Evolutionary conservation across 2,888 invertebrate genomes (phyloP).

Genomic region (Lasioglossum calceatum): DNA sequence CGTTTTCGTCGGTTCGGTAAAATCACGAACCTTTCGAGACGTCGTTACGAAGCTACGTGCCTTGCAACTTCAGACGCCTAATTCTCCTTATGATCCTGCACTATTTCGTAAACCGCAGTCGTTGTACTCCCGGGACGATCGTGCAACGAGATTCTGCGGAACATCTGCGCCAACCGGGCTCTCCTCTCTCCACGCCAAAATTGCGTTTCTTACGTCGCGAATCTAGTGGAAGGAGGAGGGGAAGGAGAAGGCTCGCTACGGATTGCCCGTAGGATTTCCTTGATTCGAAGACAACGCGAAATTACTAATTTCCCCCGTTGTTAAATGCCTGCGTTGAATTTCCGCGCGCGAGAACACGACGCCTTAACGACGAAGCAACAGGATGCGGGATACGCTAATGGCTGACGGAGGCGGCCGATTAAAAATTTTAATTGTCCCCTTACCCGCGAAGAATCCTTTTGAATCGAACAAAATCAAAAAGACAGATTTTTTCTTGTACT

Average conservation of each 20-base stretch:
- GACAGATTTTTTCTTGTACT: background rate
- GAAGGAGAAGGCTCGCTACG: background rate
- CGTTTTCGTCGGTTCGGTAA: slow-evolving; percentile 67
- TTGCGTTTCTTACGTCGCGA: slow-evolving; percentile 65
- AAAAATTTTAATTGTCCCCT: background rate
- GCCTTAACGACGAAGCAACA: background rate
- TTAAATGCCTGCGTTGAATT: slow-evolving; percentile 21
- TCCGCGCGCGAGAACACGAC: background rate
- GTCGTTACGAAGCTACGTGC: slow-evolving; percentile 74
- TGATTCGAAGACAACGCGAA: slow-evolving; percentile 58
- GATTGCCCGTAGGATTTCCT: slow-evolving; percentile 45
- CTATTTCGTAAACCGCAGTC: slow-evolving; percentile 76
- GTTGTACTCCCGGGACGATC: slow-evolving; percentile 73
- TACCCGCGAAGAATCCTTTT: background rate
- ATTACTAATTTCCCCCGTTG: slow-evolving; percentile 66
- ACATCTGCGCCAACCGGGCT: slow-evolving; percentile 70
- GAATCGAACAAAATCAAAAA: background rate
- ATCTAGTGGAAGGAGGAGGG: slow-evolving; percentile 9
- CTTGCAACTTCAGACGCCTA: slow-evolving; percentile 75
- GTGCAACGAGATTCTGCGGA: slow-evolving; percentile 73
- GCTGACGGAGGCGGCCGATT: background rate
- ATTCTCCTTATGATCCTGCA: slow-evolving; percentile 75
- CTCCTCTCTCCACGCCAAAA: slow-evolving; percentile 57
- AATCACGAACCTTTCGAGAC: slow-evolving; percentile 76
- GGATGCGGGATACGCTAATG: background rate